Evolutionary conservation across 2,888 invertebrate species (phyloP), one percentile per base, ranked within the genome.

Genomic region (Dione juno): DNA sequence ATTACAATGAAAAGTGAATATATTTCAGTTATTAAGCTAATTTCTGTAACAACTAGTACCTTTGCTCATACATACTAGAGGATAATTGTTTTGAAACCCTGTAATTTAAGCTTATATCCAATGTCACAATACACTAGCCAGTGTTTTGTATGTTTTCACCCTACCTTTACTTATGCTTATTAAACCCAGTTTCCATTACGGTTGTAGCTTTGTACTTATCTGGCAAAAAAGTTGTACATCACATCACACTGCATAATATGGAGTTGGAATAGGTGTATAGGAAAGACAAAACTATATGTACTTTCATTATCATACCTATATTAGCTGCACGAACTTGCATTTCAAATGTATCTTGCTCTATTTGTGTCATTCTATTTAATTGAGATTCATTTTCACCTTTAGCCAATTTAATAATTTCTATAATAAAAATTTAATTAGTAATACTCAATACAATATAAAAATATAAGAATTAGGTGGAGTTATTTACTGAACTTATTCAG

Each of bases 311-410:
- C 75, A 80, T 87, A 95, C 95, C 95, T 83, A 99, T 99, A 86
- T 99, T 99, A 7, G 99, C 97, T 41, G 99, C 97, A 82, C 99
- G 93, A 2, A 99, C 98, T 93, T 98, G 98, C 98, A 99, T 98
- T 93, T 98, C 99, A 92, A 97, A 98, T 35, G 98, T 97, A 80
- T 99, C 98, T 85, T 98, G 98, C 85, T 98, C 98, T 82, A 97
- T 97, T 84, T 98, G 98, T 1, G 98, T 97, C 93, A 97, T 96
- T 84, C 97, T 95, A 35, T 97, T 96, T 67, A 98, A 93, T 87
- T 99, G 98, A 0, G 97, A 96, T 84, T 98, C 98, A 85, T 96
- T 97, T 86, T 99, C 98, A 2, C 98, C 96, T 88, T 97, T 96
- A 0, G 97, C 97, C 58, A 98, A 88, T 87, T 97, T 98, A 3